Evolutionary conservation across 2,888 invertebrate species (phyloP), one percentile per base, ranked within the genome.

Genomic region (Eristalis pertinax): DNA sequence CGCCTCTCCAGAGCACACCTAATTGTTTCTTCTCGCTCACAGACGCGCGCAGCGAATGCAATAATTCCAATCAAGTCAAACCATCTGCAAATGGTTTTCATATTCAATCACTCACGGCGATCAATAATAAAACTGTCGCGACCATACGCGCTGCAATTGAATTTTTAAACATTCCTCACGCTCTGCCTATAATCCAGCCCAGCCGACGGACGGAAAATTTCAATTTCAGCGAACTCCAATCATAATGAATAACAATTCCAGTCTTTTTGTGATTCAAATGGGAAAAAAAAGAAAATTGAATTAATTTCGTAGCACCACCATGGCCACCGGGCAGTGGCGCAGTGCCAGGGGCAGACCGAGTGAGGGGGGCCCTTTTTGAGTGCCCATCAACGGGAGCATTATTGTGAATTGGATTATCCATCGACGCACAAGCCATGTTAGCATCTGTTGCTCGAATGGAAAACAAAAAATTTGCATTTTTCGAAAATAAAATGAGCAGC

Each of bases 351-450:
- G 38, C 62, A 22, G 68, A 29, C n/a, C n/a, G n/a, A n/a, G n/a
- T 56, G 24, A 64, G 22, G 35, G 32, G 77, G 67, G 69, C 73
- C 69, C 64, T 77, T 69, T 82, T 74, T 82, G 82, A 85, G 73
- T 77, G 77, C 82, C 76, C 63, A 73, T 82, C 85, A 82, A 86
- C 69, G 67, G 74, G 74, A 65, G 70, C 83, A 86, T 83, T 83
- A 78, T 70, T 43, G 65, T 78, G 72, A 78, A 86, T 86, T 82
- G 86, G 78, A 86, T 86, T 70, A 83, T 83, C 70, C 82, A 78
- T 69, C 70, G 75, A 78, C 74, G 72, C 78, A 82, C 77, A 68
- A 73, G 79, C 72, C 50, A 76, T 83, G 74, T 83, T 78, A 83
- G 83, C 82, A 86, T 86, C 74, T 86, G 86, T 86, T 82, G 77